Evolutionary conservation across 2,797 vertebrate species (phyloP).

Genomic region (Smutsia temminckii): DNA sequence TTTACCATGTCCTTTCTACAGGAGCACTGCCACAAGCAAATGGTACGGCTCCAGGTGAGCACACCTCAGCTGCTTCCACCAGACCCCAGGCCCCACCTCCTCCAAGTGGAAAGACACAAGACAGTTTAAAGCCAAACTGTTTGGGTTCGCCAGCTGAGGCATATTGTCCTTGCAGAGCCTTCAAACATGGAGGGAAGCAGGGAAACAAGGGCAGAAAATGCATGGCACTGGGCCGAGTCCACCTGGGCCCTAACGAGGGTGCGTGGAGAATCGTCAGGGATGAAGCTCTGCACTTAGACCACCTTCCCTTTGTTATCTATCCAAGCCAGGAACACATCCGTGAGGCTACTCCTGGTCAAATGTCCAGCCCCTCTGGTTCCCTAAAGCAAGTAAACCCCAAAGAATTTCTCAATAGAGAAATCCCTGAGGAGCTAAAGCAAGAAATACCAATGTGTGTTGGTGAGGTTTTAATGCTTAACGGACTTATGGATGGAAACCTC

Average conservation of each 20-base stretch:
- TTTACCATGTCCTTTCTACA: conserved; percentile 99
- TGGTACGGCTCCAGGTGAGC: background rate
- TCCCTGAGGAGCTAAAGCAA: background rate
- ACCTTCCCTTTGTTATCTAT: background rate
- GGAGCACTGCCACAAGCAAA: conserved; percentile 90
- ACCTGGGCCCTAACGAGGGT: rapidly evolving
- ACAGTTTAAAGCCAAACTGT: background rate
- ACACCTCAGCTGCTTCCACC: background rate
- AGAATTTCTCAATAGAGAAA: background rate
- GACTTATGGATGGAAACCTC: background rate
- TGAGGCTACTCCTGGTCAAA: background rate
- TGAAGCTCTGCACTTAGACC: background rate
- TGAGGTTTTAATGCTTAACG: background rate
- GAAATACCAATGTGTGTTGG: background rate
- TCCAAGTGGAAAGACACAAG: background rate
- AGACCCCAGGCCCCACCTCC: background rate
- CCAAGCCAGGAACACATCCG: background rate
- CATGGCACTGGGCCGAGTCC: background rate
- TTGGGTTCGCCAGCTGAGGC: background rate
- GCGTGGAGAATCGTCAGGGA: rapidly evolving
- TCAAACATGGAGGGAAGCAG: background rate
- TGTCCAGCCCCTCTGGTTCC: background rate
- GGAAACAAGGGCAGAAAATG: background rate
- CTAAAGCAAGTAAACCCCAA: background rate
- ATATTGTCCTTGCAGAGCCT: background rate